Evolutionary conservation across 2,888 invertebrate genomes (phyloP), one percentile per base, ranked within the genome.

Genomic region (Steinernema carpocapsae): DNA sequence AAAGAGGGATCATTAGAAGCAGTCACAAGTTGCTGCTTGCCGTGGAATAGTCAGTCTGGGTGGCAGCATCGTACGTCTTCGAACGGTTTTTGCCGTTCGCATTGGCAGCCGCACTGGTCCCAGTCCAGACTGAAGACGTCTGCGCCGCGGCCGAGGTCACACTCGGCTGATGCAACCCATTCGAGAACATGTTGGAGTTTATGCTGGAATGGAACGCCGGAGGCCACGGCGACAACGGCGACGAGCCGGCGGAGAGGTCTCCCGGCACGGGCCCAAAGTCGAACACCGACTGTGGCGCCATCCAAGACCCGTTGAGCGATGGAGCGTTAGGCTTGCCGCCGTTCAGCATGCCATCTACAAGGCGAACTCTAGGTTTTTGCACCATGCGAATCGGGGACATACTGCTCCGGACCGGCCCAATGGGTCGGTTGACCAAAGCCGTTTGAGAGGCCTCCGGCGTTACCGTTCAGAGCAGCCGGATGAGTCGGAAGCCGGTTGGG

Each of bases 281-380:
- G 64, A 64, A 64, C 32, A 64, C 64, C 64, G 64, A 64, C 64
- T 56, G 56, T 14, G 29, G 12, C 32, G 32, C 64, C 64, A 64
- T 64, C 64, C 64, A 64, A 1, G 64, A 1, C 12, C 64, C 64
- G 17, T 64, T 64, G 4, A n/a, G 29, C 32, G 29, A 29, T 26
- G 64, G 7, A 29, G 32, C 29, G 32, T 17, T 19, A 4, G 48
- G n/a, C n/a, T 29, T 32, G 6, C 29, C 29, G 64, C 17, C 37
- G 32, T 64, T 64, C 12, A 64, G 29, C 64, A 64, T 64, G 64
- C 64, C 64, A 64, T 64, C 64, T 64, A 64, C 32, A 64, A 64
- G 64, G 64, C 64, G 64, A 29, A 64, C 64, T 64, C 64, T 64
- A 64, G 64, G 29, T 64, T 64, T 64, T 32, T 64, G 64, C 64